Conservation (phyloP, 1,140 invertebrate species). For the Megalopta genalis region DNA sequence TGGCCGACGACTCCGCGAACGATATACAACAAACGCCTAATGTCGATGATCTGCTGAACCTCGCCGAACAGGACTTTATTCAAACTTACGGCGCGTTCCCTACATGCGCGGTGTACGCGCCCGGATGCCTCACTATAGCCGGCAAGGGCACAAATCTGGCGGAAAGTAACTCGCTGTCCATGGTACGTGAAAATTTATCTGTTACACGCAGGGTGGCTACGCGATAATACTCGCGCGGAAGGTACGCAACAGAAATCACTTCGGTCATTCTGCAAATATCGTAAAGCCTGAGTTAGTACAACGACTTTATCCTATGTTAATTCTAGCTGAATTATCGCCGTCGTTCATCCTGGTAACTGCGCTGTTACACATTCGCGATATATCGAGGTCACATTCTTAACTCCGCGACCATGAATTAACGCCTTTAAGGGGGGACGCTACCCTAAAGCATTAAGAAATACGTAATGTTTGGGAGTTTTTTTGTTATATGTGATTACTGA, state of each 20-base stretch:
- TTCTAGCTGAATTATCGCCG: no score
- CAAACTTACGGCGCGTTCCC: conserved; percentile 12
- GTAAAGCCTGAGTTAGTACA: no score
- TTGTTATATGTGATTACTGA: no score
- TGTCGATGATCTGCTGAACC: conserved; percentile 13
- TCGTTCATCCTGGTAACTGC: no score
- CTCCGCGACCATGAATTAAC: no score
- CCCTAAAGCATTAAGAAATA: no score
- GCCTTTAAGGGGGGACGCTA: no score
- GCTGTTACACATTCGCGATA: no score
- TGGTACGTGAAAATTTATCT: conserved; percentile 27
- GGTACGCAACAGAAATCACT: neutral
- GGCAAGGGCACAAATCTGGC: conserved; percentile 24
- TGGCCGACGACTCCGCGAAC: neutral
- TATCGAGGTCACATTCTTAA: no score
- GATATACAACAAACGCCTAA: neutral
- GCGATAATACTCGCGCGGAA: neutral
- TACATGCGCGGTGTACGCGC: conserved; percentile 45
- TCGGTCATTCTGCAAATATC: neutral
- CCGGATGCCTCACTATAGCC: conserved; percentile 28
- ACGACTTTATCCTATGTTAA: no score
- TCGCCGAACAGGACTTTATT: conserved; percentile 31
- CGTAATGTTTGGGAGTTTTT: no score
- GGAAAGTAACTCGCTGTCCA: conserved; percentile 43
- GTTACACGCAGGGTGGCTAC: no score